These are phyloP conservation scores for Agonopterix heracliana DNA, from an alignment of 2,888 invertebrate species.

Conservation along the genomic window DNA sequence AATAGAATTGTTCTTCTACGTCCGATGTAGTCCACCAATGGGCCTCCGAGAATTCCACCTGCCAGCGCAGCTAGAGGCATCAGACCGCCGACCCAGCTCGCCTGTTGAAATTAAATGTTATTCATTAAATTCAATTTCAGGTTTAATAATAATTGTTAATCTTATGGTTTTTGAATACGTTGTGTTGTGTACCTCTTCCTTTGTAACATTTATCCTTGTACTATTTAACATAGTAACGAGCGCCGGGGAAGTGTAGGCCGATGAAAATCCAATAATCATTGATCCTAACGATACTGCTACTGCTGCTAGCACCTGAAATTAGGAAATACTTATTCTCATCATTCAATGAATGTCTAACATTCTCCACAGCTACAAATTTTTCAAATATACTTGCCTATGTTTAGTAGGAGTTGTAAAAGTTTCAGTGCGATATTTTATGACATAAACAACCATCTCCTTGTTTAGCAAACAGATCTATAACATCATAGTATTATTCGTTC, in stretches of 20 bases:
- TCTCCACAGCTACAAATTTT: too few relatives aligned
- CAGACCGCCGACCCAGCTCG: conserved; percentile 91
- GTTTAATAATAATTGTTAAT: too few relatives aligned
- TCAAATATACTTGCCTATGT: too few relatives aligned
- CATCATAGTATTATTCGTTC: background rate
- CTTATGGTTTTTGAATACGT: background rate
- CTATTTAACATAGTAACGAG: conserved; percentile 82
- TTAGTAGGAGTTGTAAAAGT: too few relatives aligned
- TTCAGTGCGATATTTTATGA: too few relatives aligned
- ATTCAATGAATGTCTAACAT: too few relatives aligned
- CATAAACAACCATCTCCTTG: background rate
- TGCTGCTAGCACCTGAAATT: conserved; percentile 86
- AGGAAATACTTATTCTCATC: background rate
- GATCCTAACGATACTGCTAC: conserved; percentile 92
- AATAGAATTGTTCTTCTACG: conserved; percentile 87
- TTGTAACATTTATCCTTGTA: conserved; percentile 73
- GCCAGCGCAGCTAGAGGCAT: conserved; percentile 92
- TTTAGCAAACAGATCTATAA: background rate
- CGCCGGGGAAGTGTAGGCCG: conserved; percentile 94
- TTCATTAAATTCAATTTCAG: background rate
- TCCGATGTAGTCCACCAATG: conserved; percentile 90
- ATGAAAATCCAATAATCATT: conserved; percentile 90
- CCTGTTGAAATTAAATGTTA: conserved; percentile 61
- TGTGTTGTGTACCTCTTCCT: conserved; percentile 73
- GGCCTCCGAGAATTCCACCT: conserved; percentile 90